These are phyloP conservation scores for Elaphurus davidianus DNA, from an alignment of 2,113 vertebrate species.

Conservation along the genomic window DNA sequence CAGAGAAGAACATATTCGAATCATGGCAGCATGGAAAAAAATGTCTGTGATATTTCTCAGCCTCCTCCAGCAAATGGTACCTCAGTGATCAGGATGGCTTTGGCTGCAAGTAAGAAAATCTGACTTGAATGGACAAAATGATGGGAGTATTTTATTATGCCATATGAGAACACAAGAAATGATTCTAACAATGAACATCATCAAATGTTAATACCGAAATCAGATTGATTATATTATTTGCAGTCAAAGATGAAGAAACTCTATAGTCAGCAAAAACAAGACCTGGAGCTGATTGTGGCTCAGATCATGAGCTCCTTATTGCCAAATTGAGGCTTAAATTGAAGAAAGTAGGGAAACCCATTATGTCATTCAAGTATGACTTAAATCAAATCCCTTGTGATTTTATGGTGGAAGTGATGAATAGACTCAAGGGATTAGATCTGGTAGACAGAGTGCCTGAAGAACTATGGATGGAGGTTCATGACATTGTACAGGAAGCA, in stretches of 20 bases:
- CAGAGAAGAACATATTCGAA: neutral
- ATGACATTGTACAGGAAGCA: too few species aligned
- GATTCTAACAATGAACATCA: neutral
- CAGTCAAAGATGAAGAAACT: neutral
- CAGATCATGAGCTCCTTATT: neutral
- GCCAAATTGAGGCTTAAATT: neutral
- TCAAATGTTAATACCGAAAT: neutral
- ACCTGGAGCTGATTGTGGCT: neutral
- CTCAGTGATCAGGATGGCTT: neutral
- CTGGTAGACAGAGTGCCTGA: neutral
- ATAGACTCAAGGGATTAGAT: neutral
- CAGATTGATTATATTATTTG: neutral
- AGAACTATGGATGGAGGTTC: too few species aligned
- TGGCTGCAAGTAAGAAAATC: neutral
- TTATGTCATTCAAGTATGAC: neutral
- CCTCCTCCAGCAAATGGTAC: neutral
- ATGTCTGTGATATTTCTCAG: neutral
- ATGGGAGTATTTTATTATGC: neutral
- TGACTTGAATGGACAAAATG: neutral
- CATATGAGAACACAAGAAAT: neutral
- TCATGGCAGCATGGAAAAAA: neutral
- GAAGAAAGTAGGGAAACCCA: neutral
- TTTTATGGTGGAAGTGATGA: neutral
- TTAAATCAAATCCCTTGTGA: neutral
- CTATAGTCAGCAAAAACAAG: neutral